phyloP scores from a whole-genome alignment of 1,140 invertebrate genomes.

The Elymnias hypermnestra region DNA sequence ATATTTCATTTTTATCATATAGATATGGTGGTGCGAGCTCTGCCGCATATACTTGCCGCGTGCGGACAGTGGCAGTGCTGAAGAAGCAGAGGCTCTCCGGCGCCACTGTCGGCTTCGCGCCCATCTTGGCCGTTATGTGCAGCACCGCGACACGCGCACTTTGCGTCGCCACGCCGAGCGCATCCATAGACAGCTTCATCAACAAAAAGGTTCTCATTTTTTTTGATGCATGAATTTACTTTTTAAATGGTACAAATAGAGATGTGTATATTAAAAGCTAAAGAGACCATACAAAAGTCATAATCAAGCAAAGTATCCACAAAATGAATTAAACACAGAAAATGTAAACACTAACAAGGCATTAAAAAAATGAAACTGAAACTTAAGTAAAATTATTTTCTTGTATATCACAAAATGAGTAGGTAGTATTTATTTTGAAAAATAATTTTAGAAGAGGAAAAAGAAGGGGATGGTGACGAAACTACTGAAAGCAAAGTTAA shows the following conservation, averaged over 20 bases:
- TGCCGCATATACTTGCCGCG: slow-evolving; percentile 84
- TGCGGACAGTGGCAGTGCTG: slow-evolving; percentile 66
- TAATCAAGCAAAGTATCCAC: too few species aligned
- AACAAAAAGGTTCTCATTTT: slow-evolving; percentile 68
- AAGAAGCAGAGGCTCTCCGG: slow-evolving; percentile 79
- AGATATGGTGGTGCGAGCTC: slow-evolving; percentile 82
- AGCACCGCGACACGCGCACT: slow-evolving; percentile 84
- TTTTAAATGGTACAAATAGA: not conserved
- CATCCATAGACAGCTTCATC: slow-evolving; percentile 78
- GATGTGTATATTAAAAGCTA: too few species aligned
- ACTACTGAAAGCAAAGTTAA: slow-evolving; percentile 34
- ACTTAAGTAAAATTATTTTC: too few species aligned
- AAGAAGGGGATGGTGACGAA: slow-evolving; percentile 34
- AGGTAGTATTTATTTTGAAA: not conserved
- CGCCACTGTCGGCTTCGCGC: slow-evolving; percentile 83
- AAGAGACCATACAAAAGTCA: too few species aligned
- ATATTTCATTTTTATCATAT: too few species aligned
- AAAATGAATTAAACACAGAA: too few species aligned
- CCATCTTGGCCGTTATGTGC: slow-evolving; percentile 84
- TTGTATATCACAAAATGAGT: not conserved
- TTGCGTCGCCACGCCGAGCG: slow-evolving; percentile 81
- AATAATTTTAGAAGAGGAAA: slow-evolving; percentile 46
- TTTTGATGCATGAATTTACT: too few species aligned
- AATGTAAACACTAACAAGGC: too few species aligned
- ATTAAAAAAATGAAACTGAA: too few species aligned